These are phyloP conservation scores for Drosophila anomelani DNA, from an alignment of 2,888 invertebrate species.

Conservation along the genomic window DNA sequence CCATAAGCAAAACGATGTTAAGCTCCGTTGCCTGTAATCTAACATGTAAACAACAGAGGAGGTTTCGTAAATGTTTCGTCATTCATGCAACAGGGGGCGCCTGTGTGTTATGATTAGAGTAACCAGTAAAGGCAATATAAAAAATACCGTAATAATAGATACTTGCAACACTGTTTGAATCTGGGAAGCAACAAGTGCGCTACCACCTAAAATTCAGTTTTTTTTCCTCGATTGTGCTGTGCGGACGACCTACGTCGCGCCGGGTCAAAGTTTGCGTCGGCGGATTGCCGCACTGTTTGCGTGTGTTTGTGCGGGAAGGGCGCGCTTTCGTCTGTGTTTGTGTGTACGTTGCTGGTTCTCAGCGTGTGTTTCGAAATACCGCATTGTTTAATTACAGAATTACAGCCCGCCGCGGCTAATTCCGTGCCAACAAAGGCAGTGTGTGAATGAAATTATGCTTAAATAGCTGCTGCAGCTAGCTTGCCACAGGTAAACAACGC, in stretches of 20 bases:
- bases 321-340: slow-evolving; percentile 42
- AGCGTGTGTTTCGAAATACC: slow-evolving; percentile 62
- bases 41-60: no score
- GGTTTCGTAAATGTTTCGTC: no score
- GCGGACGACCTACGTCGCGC: slow-evolving; percentile 36
- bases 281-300: slow-evolving; percentile 66
- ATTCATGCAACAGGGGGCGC: no score
- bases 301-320: slow-evolving; percentile 47
- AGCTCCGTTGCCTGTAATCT: no score
- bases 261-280: slow-evolving; percentile 57
- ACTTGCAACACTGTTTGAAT: no score
- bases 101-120: no score
- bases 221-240: neutral
- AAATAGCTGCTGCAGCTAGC: slow-evolving; percentile 21
- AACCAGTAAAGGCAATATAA: no score
- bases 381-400: slow-evolving; percentile 46
- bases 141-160: no score
- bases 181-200: no score
- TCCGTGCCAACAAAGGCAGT: slow-evolving; percentile 38
- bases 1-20: no score
- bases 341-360: slow-evolving; percentile 39
- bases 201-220: neutral
- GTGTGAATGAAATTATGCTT: slow-evolving; percentile 39
- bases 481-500: slow-evolving; percentile 32
- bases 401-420: slow-evolving; percentile 43